Evolutionary conservation across 2,888 invertebrate species (phyloP).

Genomic region (Heliconius erato): DNA sequence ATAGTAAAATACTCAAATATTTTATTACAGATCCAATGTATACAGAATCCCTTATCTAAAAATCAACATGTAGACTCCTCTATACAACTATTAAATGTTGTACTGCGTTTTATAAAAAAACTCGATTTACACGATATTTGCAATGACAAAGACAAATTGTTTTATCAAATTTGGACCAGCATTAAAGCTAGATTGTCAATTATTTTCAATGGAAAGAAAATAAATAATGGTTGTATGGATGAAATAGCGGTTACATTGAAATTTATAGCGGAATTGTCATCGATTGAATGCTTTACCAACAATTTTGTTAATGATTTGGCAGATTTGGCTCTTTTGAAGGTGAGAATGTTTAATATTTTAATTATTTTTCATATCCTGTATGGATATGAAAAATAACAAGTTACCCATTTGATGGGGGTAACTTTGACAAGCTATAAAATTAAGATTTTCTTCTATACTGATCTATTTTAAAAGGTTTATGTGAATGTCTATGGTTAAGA

Average conservation of each 20-base stretch:
- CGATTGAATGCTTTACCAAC: constrained; percentile 68
- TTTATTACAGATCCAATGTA: constrained; percentile 69
- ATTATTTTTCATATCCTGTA: not conserved
- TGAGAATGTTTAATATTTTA: constrained; percentile 53
- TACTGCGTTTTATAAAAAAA: constrained; percentile 73
- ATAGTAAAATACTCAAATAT: not conserved
- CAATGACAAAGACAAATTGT: constrained; percentile 69
- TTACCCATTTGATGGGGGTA: no score
- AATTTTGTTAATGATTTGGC: constrained; percentile 68
- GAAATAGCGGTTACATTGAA: constrained; percentile 68
- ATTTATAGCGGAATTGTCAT: constrained; percentile 71
- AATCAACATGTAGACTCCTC: constrained; percentile 70
- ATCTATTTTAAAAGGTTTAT: no score
- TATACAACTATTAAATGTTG: constrained; percentile 69
- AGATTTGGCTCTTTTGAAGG: constrained; percentile 68
- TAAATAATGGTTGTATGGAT: constrained; percentile 61
- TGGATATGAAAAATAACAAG: no score
- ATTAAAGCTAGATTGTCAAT: constrained; percentile 64
- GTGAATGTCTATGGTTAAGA: no score
- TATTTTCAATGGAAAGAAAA: constrained; percentile 56
- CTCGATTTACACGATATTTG: constrained; percentile 72
- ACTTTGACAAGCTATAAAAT: no score
- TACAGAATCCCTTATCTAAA: constrained; percentile 66
- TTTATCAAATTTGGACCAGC: constrained; percentile 70
- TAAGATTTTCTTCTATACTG: no score